Base-by-base conservation (phyloP, 2,797 vertebrate species). In the Danio choprae region DNA sequence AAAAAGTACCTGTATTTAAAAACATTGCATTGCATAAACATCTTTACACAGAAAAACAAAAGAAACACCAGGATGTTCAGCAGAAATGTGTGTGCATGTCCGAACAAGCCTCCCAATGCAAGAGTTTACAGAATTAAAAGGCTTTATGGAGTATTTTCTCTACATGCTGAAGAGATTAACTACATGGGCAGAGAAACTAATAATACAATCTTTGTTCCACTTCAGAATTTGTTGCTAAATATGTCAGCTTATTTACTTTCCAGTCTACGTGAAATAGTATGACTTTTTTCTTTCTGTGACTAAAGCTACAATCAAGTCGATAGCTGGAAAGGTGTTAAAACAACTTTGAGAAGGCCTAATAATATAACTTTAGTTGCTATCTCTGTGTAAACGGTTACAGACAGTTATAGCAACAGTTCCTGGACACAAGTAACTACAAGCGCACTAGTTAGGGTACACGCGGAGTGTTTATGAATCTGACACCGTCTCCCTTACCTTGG, bases 401-500 rank as follows among this genome's bases (percentile, higher is more conserved):
- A n/a, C n/a, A 1, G 12, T 50, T n/a, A 7, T 5, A 70, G n/a
- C 11, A 13, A 12, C 68, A 56, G 3, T 12, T 56, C 15, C 16
- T 46, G 11, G 38, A 18, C 58, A 9, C 58, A 29, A 29, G 13
- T 44, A 29, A 29, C 29, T 29, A 29, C 29, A 41, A 70, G 18
- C 7, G 7, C 18, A 16, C 69, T 43, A 7, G 20, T 36, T 48
- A 29, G 41, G 50, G 12, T 5, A 53, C 38, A 36, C 7, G 6
- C 16, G 15, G 40, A 56, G 41, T 68, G 22, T 11, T 41, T 38
- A 68, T 22, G n/a, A 22, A 59, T 50, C 38, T 22, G 22, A n/a
- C n/a, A 40, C 43, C 0, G 18, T 53, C n/a, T 56, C 5, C 13
- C 77, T 84, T 83, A 93, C 93, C 91, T 88, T 78, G 78, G 51